Percentiles rank a stretch among this genome's conserved stretches.
These are phyloP conservation scores for Eonycteris spelaea DNA, from an alignment of 2,113 vertebrate genomes.

Conservation along the genomic window DNA sequence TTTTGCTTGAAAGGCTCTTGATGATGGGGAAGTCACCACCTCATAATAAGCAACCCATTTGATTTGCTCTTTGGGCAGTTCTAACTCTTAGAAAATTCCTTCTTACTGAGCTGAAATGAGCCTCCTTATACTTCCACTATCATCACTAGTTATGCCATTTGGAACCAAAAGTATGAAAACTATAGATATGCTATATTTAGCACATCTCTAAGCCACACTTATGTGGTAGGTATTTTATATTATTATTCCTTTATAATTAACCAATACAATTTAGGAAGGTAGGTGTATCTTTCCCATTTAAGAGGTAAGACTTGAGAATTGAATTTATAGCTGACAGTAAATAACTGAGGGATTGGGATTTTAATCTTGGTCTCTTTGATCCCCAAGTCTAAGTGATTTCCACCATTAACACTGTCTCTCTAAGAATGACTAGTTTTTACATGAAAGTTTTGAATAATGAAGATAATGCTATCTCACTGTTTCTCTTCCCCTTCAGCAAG, in stretches of 20 bases:
- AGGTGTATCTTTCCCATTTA: background rate
- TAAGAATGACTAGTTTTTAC: background rate
- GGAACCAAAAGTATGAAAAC: background rate
- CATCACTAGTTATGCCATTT: background rate
- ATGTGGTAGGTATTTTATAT: background rate
- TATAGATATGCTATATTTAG: background rate
- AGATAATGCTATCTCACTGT: background rate
- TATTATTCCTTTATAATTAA: background rate
- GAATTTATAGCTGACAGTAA: background rate
- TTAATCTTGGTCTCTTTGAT: background rate
- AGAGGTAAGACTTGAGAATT: background rate
- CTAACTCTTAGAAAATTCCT: constrained; percentile 19
- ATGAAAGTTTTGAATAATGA: background rate
- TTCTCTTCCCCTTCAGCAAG: background rate
- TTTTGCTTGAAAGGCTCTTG: constrained; percentile 17
- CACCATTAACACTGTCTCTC: background rate
- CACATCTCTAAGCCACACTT: background rate
- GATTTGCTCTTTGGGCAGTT: background rate
- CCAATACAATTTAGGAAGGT: background rate
- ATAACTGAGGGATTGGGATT: background rate
- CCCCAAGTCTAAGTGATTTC: background rate
- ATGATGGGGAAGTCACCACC: constrained; percentile 16
- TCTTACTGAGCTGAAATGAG: background rate
- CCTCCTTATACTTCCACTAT: background rate
- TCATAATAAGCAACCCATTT: background rate